Evolutionary conservation across 1,140 invertebrate genomes (phyloP), one percentile per base, ranked within the genome.

Genomic region (Caenorhabditis latens): DNA sequence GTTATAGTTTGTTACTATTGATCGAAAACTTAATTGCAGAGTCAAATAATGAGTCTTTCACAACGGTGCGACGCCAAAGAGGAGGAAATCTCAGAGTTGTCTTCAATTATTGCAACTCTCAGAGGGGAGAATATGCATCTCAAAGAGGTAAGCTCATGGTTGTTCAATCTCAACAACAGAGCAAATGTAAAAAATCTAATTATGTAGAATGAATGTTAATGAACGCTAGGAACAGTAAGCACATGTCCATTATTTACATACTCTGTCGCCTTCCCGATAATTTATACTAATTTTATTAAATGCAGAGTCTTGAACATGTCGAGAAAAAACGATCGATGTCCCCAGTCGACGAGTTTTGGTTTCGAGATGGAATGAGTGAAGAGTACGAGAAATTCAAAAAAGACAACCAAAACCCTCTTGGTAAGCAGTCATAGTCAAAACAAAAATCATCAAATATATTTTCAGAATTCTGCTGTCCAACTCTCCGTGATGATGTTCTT

Each of bases 311-410:
- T 13, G 46, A 79, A 11, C 71, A 79, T 8, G 50, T 16, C 7
- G 71, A 79, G n/a, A 79, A 79, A n/a, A 79, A 79, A 14, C 19
- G 71, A 50, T 79, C 71, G 19, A 24, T 79, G n/a, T 79, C 71
- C 0, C 71, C 71, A 8, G 71, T 79, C 9, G 71, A 79, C 19
- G 71, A 79, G 24, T 79, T 79, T 24, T 50, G 71, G 71, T 79
- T 79, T n/a, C 46, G 71, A 24, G 71, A 79, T 42, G 71, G 46
- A 21, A 79, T 79, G 71, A 79, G 16, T 32, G 46, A 50, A 7
- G 71, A 79, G 14, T 79, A 79, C 11, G 71, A 79, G 46, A 79
- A 79, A 53, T 79, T 79, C 40, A 79, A 79, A 24, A 79, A 79
- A 24, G 71, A 79, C 5, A 50, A 50, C 46, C 7, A 4, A 3